Evolutionary conservation across 2,797 vertebrate species (phyloP).

Genomic region (Liasis olivaceus): DNA sequence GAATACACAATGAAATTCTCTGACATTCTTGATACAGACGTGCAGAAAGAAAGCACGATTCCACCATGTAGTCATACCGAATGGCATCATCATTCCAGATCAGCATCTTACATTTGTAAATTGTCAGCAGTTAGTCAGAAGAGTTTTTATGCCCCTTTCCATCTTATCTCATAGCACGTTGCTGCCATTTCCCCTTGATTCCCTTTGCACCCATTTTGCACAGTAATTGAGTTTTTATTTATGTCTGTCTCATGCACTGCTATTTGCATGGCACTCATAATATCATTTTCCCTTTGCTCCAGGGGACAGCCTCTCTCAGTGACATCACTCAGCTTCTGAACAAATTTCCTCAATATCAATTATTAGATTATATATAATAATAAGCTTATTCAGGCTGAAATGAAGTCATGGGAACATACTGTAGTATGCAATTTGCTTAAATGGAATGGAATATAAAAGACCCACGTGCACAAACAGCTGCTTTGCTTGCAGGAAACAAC

Average conservation of each 20-base stretch:
- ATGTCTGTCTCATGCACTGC: not conserved
- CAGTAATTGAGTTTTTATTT: not conserved
- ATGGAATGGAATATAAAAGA: slow-evolving; percentile 23
- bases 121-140: slow-evolving; percentile 4
- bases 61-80: too few species aligned
- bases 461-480: not conserved
- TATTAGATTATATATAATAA: slow-evolving; percentile 39
- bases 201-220: not conserved
- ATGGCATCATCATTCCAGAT: not conserved
- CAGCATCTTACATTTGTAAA: not conserved
- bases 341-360: slow-evolving; percentile 18
- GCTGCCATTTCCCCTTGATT: slow-evolving; percentile 9
- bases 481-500: slow-evolving; percentile 28
- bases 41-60: not conserved
- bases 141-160: not conserved
- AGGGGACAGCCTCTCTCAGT: not conserved
- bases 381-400: slow-evolving; percentile 6
- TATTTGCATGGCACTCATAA: slow-evolving; percentile 2
- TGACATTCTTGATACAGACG: not conserved
- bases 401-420: not conserved
- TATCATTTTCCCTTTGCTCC: rapidly evolving
- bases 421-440: slow-evolving; percentile 47
- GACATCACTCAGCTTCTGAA: not conserved
- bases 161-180: not conserved
- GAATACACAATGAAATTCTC: not conserved